phyloP scores from a whole-genome alignment of 2,113 vertebrate species.

The Brachypteracias leptosomus region DNA sequence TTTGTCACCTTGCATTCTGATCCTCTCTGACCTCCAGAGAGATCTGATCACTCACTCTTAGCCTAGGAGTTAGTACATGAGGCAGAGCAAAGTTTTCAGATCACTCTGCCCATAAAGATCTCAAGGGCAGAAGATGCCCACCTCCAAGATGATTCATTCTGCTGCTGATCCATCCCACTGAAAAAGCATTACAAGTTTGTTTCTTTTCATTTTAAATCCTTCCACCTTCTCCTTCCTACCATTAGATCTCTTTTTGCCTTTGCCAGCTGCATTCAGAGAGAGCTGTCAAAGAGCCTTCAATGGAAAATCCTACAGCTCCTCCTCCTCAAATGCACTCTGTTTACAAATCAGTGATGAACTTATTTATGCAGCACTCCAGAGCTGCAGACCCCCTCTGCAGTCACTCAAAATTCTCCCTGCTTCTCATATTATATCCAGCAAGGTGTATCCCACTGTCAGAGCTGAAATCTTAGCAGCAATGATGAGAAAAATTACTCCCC shows the following conservation, averaged over 20 bases:
- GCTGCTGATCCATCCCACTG: not conserved
- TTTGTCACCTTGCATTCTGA: not conserved
- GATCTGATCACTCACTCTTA: not conserved
- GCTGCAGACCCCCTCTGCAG: not conserved
- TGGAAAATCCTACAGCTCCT: constrained; percentile 2
- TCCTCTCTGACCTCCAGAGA: not conserved
- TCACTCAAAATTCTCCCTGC: not conserved
- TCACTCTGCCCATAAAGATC: not conserved
- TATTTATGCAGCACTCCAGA: not conserved
- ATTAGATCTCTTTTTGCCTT: not conserved
- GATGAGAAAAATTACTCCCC: constrained; percentile 22
- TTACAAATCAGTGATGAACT: constrained; percentile 29
- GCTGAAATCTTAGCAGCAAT: not conserved
- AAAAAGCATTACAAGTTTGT: not conserved
- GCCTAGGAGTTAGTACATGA: not conserved
- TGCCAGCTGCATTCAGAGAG: not conserved
- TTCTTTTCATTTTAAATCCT: constrained; percentile 10
- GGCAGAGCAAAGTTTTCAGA: not conserved
- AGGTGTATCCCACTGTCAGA: constrained; percentile 37
- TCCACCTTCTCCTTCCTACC: not conserved
- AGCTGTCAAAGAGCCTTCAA: constrained; percentile 27
- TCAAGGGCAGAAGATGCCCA: not conserved
- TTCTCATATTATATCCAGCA: not conserved
- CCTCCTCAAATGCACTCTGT: not conserved
- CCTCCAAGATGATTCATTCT: not conserved